Percentiles rank a stretch among this genome's conserved stretches.
Evolutionary conservation across 2,797 vertebrate species (phyloP).

Genomic region (Alca torda): DNA sequence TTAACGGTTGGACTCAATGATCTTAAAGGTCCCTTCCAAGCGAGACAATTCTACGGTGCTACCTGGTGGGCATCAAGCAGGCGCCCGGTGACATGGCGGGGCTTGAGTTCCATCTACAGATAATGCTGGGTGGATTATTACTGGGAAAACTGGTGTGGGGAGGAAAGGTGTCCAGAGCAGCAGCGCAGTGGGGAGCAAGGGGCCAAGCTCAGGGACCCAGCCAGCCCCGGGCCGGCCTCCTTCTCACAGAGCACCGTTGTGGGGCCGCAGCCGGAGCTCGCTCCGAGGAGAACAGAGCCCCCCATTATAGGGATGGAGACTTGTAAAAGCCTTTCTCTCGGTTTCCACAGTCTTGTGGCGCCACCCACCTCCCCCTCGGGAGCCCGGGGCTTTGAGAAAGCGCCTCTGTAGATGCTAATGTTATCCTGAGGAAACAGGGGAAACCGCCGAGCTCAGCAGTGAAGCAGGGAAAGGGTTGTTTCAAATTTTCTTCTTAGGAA

Average conservation of each 20-base stretch:
- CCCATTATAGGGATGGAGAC: not conserved
- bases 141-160: not conserved
- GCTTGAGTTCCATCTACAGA: rapidly evolving
- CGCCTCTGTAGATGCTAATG: not conserved
- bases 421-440: not conserved
- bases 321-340: not conserved
- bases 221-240: not conserved
- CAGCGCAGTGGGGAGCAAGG: rapidly evolving
- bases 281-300: slow-evolving; percentile 10
- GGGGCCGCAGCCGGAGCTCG: not conserved
- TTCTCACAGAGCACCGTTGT: not conserved
- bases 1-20: not conserved
- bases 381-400: not conserved
- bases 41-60: not conserved
- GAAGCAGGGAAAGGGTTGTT: not conserved
- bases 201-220: not conserved
- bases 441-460: not conserved
- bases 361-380: not conserved
- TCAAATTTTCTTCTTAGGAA: not conserved
- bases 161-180: not conserved
- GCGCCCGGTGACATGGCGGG: rapidly evolving
- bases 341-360: not conserved
- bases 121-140: rapidly evolving
- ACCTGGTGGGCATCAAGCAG: not conserved
- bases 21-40: not conserved